These are phyloP conservation scores for Eudemis profundana DNA, from an alignment of 2,888 invertebrate species.

Conservation along the genomic window DNA sequence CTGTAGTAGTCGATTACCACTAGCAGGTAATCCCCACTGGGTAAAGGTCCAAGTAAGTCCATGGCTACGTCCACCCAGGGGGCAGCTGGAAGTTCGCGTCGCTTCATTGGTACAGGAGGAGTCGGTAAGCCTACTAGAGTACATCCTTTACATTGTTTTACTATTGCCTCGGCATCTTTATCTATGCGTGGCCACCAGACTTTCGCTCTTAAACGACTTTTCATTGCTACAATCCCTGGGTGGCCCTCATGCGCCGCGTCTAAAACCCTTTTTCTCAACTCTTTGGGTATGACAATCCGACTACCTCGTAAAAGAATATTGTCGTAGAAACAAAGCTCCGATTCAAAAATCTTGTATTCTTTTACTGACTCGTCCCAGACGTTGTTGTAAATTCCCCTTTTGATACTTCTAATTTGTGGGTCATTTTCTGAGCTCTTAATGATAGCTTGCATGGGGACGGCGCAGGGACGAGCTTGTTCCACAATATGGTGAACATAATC, in stretches of 20 bases:
- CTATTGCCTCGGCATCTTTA: neutral
- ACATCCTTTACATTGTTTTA: neutral
- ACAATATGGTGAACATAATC: neutral
- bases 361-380: neutral
- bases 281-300: neutral
- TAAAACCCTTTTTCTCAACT: neutral
- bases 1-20: too few relatives aligned
- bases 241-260: neutral
- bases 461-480: neutral
- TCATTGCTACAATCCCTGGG: neutral
- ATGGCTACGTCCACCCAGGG: neutral
- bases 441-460: neutral
- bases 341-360: neutral
- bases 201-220: neutral
- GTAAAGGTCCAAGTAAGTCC: neutral
- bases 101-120: neutral
- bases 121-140: neutral
- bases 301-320: neutral
- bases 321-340: neutral
- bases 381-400: too few relatives aligned
- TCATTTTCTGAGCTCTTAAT: neutral
- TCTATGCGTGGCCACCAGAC: slow-evolving; percentile 1
- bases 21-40: neutral
- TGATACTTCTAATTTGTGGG: neutral
- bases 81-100: neutral